These are phyloP conservation scores for Macropus fuliginosus DNA, from an alignment of 2,797 vertebrate genomes.

Conservation along the genomic window DNA sequence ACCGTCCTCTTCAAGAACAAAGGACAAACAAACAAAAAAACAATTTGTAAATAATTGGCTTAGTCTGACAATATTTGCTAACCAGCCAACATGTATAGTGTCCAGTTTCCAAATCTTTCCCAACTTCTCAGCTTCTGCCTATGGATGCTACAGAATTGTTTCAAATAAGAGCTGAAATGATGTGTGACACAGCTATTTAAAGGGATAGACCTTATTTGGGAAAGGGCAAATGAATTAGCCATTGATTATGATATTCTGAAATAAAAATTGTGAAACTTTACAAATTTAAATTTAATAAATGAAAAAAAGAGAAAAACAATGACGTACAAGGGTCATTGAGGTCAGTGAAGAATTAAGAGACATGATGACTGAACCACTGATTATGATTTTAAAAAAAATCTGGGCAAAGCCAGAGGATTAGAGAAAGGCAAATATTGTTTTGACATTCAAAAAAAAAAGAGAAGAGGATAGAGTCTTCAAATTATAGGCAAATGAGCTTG, in stretches of 20 bases:
- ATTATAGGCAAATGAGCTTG: not conserved
- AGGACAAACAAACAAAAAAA: too few species aligned
- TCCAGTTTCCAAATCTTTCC: not conserved
- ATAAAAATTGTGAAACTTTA: conserved; percentile 43
- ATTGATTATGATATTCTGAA: conserved; percentile 18
- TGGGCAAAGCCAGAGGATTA: not conserved
- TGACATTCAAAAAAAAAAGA: not conserved
- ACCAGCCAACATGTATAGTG: conserved; percentile 8
- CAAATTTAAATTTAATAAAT: conserved; percentile 26
- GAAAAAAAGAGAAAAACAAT: not conserved
- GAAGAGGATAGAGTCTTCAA: not conserved
- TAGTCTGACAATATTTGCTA: conserved; percentile 36
- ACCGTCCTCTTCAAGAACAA: too few species aligned
- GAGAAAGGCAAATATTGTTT: not conserved
- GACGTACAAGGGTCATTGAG: not conserved
- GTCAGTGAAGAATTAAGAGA: not conserved
- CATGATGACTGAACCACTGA: not conserved
- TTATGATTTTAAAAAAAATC: not conserved
- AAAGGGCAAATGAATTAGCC: conserved; percentile 1
- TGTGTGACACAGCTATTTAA: not conserved
- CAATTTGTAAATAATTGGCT: not conserved
- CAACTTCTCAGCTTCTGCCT: conserved; percentile 18
- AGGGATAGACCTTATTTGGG: not conserved
- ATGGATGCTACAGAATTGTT: not conserved
- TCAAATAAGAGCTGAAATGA: not conserved